phyloP scores from a whole-genome alignment of 2,888 invertebrate species.

The Noctua fimbriata region DNA sequence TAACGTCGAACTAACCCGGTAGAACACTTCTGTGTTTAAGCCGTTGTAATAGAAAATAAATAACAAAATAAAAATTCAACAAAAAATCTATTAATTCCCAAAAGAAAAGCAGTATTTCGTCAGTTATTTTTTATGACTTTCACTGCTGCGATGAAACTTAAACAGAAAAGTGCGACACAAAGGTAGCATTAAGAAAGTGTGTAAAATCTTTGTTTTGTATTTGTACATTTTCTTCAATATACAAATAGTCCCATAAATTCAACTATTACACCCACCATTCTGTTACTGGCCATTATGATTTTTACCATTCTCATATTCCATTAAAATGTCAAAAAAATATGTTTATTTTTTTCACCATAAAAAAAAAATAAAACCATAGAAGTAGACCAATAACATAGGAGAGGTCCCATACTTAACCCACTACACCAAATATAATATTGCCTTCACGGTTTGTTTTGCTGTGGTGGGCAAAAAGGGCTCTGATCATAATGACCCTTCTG shows the following conservation, averaged over 20 bases:
- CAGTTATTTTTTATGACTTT: conserved; percentile 25
- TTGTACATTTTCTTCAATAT: conserved; percentile 57
- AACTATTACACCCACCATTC: conserved; percentile 68
- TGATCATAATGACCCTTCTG: background rate
- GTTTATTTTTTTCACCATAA: conserved; percentile 33
- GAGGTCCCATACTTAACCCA: conserved; percentile 82
- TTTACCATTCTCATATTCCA: conserved; percentile 53
- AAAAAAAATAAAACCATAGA: conserved; percentile 73
- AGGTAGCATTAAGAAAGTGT: conserved; percentile 69
- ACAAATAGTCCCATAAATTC: conserved; percentile 66
- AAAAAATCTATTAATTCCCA: conserved; percentile 8
- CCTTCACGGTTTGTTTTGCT: conserved; percentile 61
- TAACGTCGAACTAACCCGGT: conserved; percentile 14
- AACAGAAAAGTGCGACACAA: conserved; percentile 60
- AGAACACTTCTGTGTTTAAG: conserved; percentile 53
- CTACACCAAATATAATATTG: conserved; percentile 84
- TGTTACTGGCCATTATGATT: conserved; percentile 73
- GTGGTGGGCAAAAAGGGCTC: conserved; percentile 58
- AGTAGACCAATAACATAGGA: conserved; percentile 76
- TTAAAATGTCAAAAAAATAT: conserved; percentile 48
- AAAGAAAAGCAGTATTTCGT: conserved; percentile 17
- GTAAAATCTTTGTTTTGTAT: conserved; percentile 50
- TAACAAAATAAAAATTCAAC: conserved; percentile 21
- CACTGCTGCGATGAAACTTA: conserved; percentile 34
- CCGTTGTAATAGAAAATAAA: conserved; percentile 11